Evolutionary conservation across 2,113 vertebrate species (phyloP).

Genomic region (Hirundichthys speculiger): DNA sequence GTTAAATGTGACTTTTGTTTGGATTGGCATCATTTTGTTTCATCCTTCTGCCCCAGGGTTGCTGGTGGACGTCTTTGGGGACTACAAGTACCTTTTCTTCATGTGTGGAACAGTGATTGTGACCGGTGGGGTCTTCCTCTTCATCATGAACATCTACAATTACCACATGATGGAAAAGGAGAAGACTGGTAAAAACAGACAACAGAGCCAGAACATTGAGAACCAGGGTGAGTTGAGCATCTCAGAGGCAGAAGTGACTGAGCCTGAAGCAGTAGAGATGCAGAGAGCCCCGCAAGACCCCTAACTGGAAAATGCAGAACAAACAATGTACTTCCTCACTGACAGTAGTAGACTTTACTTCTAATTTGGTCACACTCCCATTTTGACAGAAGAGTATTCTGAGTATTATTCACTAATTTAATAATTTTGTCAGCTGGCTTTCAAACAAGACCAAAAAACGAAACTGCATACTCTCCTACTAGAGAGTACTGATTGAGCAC

Average conservation of each 20-base stretch:
- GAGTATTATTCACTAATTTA: no score
- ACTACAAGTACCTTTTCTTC: slow-evolving; percentile 86
- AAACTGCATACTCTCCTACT: no score
- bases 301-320: neutral
- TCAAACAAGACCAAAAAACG: no score
- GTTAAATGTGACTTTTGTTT: neutral
- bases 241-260: slow-evolving; percentile 17
- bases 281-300: slow-evolving; percentile 19
- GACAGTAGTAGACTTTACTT: neutral
- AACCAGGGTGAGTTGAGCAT: slow-evolving; percentile 41
- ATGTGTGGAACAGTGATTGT: slow-evolving; percentile 83
- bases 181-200: slow-evolving; percentile 21
- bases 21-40: neutral
- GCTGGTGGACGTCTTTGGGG: slow-evolving; percentile 79
- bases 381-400: no score
- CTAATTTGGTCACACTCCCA: no score
- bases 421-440: no score
- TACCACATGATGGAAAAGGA: slow-evolving; percentile 80
- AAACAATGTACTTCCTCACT: neutral
- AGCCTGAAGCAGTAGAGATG: slow-evolving; percentile 27
- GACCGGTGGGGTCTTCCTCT: slow-evolving; percentile 82
- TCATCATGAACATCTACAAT: slow-evolving; percentile 85
- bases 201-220: slow-evolving; percentile 17
- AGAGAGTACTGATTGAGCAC: no score
- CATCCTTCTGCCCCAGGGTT: slow-evolving; percentile 70